Conservation (phyloP, 2,888 invertebrate genomes). For the Tribolium freemani region DNA sequence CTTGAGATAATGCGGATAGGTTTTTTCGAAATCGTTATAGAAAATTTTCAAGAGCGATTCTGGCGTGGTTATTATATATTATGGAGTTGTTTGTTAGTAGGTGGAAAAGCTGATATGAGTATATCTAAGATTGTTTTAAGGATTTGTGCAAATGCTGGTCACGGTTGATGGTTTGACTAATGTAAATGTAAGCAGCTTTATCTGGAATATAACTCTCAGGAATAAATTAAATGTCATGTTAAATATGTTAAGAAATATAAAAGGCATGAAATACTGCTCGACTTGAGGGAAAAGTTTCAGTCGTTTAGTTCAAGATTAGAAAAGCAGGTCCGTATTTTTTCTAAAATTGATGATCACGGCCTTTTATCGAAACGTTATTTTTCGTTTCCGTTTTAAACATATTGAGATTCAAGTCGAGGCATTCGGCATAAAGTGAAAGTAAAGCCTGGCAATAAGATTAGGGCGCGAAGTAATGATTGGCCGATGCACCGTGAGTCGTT, state of each 20-base stretch:
- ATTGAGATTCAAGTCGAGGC: conserved; percentile 31
- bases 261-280: not conserved
- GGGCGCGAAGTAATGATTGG: conserved; percentile 29
- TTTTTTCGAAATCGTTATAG: not conserved
- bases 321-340: not conserved
- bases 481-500: conserved; percentile 12
- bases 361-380: conserved; percentile 27
- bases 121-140: not conserved
- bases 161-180: not conserved
- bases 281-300: not conserved
- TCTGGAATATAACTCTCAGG: not conserved
- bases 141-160: not conserved
- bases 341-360: conserved; percentile 16
- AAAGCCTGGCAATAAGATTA: conserved; percentile 29
- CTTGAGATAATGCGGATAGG: not conserved
- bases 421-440: conserved; percentile 29
- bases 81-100: not conserved
- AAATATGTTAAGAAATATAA: not conserved
- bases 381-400: conserved; percentile 24
- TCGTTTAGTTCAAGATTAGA: conserved; percentile 15
- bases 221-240: not conserved
- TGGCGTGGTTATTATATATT: not conserved
- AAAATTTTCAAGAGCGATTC: not conserved
- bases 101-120: not conserved
- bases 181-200: not conserved